Evolutionary conservation across 1,140 invertebrate genomes (phyloP).

Genomic region (Leptestheria dahalacensis): DNA sequence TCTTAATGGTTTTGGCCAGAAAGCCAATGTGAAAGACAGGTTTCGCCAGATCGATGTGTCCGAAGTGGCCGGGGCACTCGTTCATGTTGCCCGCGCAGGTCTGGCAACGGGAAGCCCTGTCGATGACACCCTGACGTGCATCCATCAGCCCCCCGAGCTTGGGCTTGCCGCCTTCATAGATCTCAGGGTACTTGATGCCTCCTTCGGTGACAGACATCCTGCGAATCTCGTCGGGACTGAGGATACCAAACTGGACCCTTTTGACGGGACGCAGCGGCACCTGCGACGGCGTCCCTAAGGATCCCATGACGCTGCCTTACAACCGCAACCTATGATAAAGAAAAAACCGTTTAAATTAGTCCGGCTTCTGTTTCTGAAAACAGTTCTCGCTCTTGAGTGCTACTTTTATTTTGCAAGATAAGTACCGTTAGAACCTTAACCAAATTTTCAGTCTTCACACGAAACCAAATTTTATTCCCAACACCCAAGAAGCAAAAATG

Average conservation of each 20-base stretch:
- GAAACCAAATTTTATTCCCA: too few species aligned
- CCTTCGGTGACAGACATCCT: constrained; percentile 96
- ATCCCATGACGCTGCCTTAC: too few species aligned
- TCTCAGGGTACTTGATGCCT: constrained; percentile 91
- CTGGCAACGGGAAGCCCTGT: constrained; percentile 82
- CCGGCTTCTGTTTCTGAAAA: too few species aligned
- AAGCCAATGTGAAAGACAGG: constrained; percentile 98
- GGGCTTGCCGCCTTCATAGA: constrained; percentile 93
- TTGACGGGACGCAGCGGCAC: constrained; percentile 86
- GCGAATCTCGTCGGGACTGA: constrained; percentile 96
- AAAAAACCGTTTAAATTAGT: too few species aligned
- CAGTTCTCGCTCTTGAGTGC: too few species aligned
- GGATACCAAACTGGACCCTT: constrained; percentile 94
- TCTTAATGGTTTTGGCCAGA: constrained; percentile 92
- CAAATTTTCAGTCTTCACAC: too few species aligned
- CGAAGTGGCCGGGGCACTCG: constrained; percentile 98
- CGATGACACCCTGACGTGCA: constrained; percentile 95
- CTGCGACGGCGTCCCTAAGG: constrained; percentile 61
- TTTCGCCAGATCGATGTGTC: constrained; percentile 96
- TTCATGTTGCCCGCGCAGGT: constrained; percentile 94
- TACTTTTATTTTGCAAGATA: too few species aligned
- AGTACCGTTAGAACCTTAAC: too few species aligned
- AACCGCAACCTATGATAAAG: too few species aligned
- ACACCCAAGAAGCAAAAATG: too few species aligned
- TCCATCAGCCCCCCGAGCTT: constrained; percentile 98